Evolutionary conservation across 2,797 vertebrate genomes (phyloP), one percentile per base, ranked within the genome.

Genomic region (Takifugu ocellatus): DNA sequence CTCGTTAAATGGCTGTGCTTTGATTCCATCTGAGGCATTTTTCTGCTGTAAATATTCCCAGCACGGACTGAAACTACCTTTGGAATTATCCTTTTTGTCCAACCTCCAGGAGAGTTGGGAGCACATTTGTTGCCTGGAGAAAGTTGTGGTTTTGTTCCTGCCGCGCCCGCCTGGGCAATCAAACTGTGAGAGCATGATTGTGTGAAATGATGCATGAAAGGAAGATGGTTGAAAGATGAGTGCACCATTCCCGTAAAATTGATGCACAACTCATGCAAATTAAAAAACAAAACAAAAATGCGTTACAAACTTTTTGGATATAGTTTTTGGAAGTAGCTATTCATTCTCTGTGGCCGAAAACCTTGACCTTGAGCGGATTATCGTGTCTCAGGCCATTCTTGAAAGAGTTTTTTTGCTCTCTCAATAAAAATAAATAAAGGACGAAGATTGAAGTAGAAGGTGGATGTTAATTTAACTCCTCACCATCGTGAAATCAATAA

Each of bases 351-450:
- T 1, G 25, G 10, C 14, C 1, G 26, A 24, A 69, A 77, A 76
- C 78, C 78, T 71, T 54, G 54, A 75, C 83, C 12, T 2, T 1
- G 15, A 56, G 70, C 63, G 58, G 36, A 59, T 42, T 39, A 21
- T 51, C n/a, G 49, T 25, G 59, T 54, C 74, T 77, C 59, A 70
- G 25, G 54, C 45, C 44, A 52, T 29, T 60, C 53, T 57, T 54
- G n/a, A 50, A 61, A 56, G 44, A 51, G 7, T 21, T 21, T 21
- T 21, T 21, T 21, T 21, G 21, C 21, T 55, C 25, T 57, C 46
- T 3, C 50, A 64, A 59, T 33, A 29, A 60, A 47, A 25, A 48
- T 44, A 64, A 62, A 66, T 64, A 73, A 21, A 83, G 54, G 39
- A 21, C 27, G 33, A 56, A 58, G 50, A 70, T 29, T 5, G 16